Evolutionary conservation across 1,140 invertebrate genomes (phyloP), one percentile per base, ranked within the genome.

Genomic region (Drosophila lowei): DNA sequence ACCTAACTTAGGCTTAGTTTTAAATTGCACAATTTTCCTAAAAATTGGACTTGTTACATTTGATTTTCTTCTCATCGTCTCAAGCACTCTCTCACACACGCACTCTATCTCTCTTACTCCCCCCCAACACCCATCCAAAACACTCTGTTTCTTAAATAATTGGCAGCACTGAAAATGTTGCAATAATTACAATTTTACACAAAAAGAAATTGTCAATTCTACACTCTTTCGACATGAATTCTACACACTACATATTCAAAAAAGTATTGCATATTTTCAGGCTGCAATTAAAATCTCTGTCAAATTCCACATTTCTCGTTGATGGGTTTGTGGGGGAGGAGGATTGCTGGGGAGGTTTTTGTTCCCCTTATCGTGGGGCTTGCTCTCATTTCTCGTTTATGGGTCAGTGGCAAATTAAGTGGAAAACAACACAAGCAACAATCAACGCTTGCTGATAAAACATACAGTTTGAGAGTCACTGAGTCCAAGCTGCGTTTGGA

Each of bases 391-490:
- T 18, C 18, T 46, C 62, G 47, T 52, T 49, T 86, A 61, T 86
- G 72, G 81, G 81, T 85, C 81, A 86, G 64, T 85, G 77, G 47
- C 83, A 74, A 53, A 47, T 55, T 59, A 56, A 74, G 55, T 55
- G 54, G 71, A 73, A 75, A 74, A 59, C 55, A 74, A 49, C 55
- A 21, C 48, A n/a, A 38, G 13, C 23, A 38, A 52, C 46, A 41
- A 46, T 57, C 30, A 28, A 60, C 34, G 59, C 8, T 25, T 38
- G 23, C 46, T 67, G 50, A 77, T 42, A 63, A 47, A 44, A 44
- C 21, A 0, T n/a, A 48, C 60, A 70, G 53, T 68, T 62, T 68
- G 16, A 15, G 7, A 64, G 25, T 16, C 5, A 60, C 30, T 60
- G 59, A 48, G 28, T 15, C 42, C 25, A 8, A 28, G 44, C 41